phyloP scores from a whole-genome alignment of 1,140 invertebrate genomes.

The Colletes gigas region DNA sequence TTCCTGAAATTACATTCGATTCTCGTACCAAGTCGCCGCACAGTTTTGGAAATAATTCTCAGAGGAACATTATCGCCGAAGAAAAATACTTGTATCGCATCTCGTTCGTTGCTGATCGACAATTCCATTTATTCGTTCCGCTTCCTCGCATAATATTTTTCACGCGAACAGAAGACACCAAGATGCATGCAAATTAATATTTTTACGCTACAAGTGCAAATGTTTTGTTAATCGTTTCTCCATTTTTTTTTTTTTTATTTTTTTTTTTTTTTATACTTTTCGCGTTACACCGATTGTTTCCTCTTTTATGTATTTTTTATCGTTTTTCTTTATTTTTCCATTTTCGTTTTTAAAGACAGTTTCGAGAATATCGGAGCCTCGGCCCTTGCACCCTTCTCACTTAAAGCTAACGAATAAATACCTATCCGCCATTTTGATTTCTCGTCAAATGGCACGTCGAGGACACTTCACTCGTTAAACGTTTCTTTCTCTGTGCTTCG shows the following conservation, averaged over 20 bases:
- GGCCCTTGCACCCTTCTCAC: constrained; percentile 56
- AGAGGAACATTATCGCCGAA: background rate
- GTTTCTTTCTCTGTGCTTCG: background rate
- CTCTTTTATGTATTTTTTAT: background rate
- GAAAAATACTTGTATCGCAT: background rate
- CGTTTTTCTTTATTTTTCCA: background rate
- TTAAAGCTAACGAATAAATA: constrained; percentile 63
- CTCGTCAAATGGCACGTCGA: constrained; percentile 45
- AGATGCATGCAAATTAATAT: background rate
- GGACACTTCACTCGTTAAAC: constrained; percentile 39
- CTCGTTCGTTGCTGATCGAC: background rate
- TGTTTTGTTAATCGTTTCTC: background rate
- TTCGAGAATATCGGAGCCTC: constrained; percentile 26
- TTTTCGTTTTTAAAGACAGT: constrained; percentile 15
- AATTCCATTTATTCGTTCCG: background rate
- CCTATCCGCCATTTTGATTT: constrained; percentile 47
- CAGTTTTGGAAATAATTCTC: background rate
- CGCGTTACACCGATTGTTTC: background rate
- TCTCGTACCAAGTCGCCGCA: background rate
- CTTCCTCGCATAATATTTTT: too few relatives aligned
- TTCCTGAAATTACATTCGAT: background rate
- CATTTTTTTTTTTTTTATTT: constrained; percentile 4
- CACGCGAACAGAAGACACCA: background rate
- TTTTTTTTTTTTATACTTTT: background rate
- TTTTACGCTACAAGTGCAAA: background rate